Conservation (phyloP, 2,888 invertebrate species). For the Tetragonisca angustula region DNA sequence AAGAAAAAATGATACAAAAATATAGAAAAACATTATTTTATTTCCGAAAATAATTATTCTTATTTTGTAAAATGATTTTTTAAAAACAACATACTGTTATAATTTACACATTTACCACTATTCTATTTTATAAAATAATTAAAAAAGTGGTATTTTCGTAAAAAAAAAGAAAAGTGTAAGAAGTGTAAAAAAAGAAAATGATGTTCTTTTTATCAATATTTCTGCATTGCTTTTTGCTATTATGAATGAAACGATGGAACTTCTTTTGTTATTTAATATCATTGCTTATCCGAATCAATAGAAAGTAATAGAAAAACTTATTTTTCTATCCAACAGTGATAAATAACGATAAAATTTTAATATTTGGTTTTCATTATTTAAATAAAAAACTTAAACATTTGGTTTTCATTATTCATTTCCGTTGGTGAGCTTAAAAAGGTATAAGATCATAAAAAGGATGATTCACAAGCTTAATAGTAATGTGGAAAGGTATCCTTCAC, state of each 20-base stretch:
- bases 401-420: neutral
- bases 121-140: no score
- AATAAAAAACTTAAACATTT: neutral
- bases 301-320: neutral
- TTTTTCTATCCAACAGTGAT: neutral
- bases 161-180: no score
- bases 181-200: no score
- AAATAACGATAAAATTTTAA: neutral
- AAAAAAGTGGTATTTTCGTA: no score
- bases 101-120: no score
- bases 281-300: no score
- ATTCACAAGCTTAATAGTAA: slow-evolving; percentile 1
- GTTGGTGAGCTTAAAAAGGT: neutral
- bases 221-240: no score
- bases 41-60: neutral
- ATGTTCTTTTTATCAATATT: no score
- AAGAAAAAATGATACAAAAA: no score
- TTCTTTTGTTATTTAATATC: no score
- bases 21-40: no score
- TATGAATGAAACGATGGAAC: no score
- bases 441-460: neutral
- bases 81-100: neutral
- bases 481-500: slow-evolving; percentile 36
- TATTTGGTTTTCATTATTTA: neutral
- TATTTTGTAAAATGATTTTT: neutral